phyloP scores from a whole-genome alignment of 1,140 invertebrate species.

The Ceratina calcarata region DNA sequence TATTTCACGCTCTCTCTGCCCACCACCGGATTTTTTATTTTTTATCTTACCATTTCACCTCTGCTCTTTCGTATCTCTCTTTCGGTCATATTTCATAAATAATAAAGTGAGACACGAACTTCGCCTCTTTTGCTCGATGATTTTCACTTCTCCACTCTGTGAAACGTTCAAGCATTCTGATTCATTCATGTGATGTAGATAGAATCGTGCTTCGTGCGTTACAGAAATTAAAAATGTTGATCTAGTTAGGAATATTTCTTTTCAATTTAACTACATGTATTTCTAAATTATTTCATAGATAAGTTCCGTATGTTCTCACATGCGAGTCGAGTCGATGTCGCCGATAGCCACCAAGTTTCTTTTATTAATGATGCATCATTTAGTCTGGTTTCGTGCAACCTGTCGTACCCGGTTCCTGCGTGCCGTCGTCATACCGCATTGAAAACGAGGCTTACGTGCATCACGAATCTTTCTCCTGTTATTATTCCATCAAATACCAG shows the following conservation, averaged over 20 bases:
- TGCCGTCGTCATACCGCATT: not conserved
- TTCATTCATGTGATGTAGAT: too few species aligned
- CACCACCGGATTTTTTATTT: not conserved
- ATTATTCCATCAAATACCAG: slow-evolving; percentile 63
- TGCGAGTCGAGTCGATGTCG: not conserved
- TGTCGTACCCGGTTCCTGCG: slow-evolving; percentile 18
- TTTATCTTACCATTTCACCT: not conserved
- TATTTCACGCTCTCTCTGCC: slow-evolving; percentile 5
- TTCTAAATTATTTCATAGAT: too few species aligned
- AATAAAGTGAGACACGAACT: slow-evolving; percentile 33
- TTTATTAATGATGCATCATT: slow-evolving; percentile 40
- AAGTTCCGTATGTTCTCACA: not conserved
- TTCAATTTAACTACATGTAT: too few species aligned
- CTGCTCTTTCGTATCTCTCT: not conserved
- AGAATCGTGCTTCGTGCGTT: too few species aligned
- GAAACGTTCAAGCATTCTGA: slow-evolving; percentile 13
- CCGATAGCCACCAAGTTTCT: not conserved
- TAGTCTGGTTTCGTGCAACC: slow-evolving; percentile 34
- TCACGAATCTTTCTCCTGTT: slow-evolving; percentile 47
- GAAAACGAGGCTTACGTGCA: slow-evolving; percentile 7
- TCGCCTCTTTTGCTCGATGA: slow-evolving; percentile 11
- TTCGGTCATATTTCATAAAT: slow-evolving; percentile 44
- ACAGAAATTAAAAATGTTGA: too few species aligned
- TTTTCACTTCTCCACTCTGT: slow-evolving; percentile 43
- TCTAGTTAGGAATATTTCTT: too few species aligned